phyloP scores from a whole-genome alignment of 1,140 invertebrate genomes.

The Gryllus bimaculatus region DNA sequence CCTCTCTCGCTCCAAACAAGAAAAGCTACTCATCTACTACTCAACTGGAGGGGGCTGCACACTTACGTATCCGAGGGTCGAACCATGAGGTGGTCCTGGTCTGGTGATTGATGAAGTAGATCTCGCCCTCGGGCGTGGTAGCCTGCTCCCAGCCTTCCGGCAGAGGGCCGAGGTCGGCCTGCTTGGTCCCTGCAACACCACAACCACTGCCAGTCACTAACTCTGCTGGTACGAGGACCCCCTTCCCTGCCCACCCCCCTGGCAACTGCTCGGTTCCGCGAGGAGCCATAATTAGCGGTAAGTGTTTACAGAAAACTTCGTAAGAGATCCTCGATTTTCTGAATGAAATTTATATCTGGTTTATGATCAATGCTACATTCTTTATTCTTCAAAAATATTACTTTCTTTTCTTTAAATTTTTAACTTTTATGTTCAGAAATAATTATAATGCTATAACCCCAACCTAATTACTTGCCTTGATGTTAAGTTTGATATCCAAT shows the following conservation, averaged over 20 bases:
- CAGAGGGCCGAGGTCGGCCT: slow-evolving; percentile 55
- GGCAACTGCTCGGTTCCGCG: too few species aligned
- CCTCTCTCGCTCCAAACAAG: neutral
- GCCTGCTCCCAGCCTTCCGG: slow-evolving; percentile 96
- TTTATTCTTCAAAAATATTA: too few species aligned
- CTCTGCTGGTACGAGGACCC: slow-evolving; percentile 21
- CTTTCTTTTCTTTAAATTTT: too few species aligned
- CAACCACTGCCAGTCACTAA: slow-evolving; percentile 27
- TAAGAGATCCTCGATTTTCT: too few species aligned
- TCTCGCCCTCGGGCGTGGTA: slow-evolving; percentile 82
- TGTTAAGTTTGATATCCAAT: too few species aligned
- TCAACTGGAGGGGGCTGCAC: neutral
- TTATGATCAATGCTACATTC: too few species aligned
- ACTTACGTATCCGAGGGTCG: slow-evolving; percentile 92
- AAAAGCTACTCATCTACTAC: neutral
- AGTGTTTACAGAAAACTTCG: too few species aligned
- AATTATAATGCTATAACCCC: too few species aligned
- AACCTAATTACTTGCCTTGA: too few species aligned
- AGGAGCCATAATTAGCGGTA: too few species aligned
- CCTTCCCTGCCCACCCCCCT: slow-evolving; percentile 15
- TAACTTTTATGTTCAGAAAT: too few species aligned
- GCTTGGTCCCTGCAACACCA: slow-evolving; percentile 14
- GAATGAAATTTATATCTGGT: too few species aligned
- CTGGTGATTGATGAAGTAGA: slow-evolving; percentile 96
- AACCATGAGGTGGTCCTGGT: slow-evolving; percentile 94